Evolutionary conservation across 2,113 vertebrate species (phyloP), one percentile per base, ranked within the genome.

Genomic region (Salvelinus sp.): DNA sequence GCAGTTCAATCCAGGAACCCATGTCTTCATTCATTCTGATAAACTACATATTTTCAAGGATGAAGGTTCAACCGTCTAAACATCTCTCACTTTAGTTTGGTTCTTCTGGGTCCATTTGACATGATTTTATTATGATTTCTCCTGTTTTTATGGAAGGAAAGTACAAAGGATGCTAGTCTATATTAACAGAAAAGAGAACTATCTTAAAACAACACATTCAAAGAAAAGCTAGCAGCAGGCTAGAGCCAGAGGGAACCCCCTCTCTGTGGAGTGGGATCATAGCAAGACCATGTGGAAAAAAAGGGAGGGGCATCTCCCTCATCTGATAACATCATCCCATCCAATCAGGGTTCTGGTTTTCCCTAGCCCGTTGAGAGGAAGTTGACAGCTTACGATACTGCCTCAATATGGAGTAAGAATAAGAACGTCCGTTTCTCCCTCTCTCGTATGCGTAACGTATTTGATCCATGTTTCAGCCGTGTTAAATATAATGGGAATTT

Each of bases 401-500:
- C 72, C 69, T 83, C 47, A 54, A 70, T 67, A 58, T 76, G 20
- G 78, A 86, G 73, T 64, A 68, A 27, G 74, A 79, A 79, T 18
- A 48, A n/a, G 75, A 72, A 14, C 12, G 22, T 69, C 38, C 3
- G 38, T 25, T 12, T 2, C 38, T 1, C 38, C 38, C 6, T 67
- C 54, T 64, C 74, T 79, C 75, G 70, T 79, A 69, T 88, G 86
- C 88, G 91, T 87, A 87, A 84, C 79, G 48, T 79, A 9, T 5
- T 27, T 28, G 18, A 67, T 33, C 1, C 48, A n/a, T 76, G 76
- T 87, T 90, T 88, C 69, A 62, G 82, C 77, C 4, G 72, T 85
- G 89, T 89, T 44, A 44, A 44, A 83, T 86, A 48, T 84, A 83
- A 87, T 87, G 86, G 86, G 65, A 69, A 80, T 72, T 81, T 79